Percentiles rank a stretch among this genome's conserved stretches.
phyloP scores from a whole-genome alignment of 2,888 invertebrate genomes.

The Andrena fulva region DNA sequence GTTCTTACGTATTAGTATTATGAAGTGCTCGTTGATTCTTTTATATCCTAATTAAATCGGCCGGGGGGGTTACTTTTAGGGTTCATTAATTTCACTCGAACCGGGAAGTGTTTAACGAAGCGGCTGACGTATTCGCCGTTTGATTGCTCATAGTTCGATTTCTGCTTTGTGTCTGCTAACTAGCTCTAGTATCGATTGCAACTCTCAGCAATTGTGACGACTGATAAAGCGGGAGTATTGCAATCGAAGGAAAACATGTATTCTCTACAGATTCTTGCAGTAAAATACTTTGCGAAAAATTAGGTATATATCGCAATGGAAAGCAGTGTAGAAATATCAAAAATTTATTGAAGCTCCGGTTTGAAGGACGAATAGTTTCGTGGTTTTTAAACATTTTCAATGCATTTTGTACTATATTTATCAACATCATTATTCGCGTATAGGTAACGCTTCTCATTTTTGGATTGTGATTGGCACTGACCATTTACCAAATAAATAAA shows the following conservation, averaged over 20 bases:
- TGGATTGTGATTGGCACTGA: neutral
- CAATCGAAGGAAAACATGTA: neutral
- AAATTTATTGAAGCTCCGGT: no score
- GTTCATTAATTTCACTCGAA: conserved; percentile 68
- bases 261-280: neutral
- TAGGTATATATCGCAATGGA: no score
- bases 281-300: no score
- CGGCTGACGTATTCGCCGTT: conserved; percentile 50
- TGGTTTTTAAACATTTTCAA: no score
- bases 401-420: no score
- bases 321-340: no score
- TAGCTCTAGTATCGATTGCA: conserved; percentile 45
- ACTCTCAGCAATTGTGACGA: conserved; percentile 15
- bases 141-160: conserved; percentile 63
- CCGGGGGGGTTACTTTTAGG: conserved; percentile 60
- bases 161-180: conserved; percentile 65
- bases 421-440: no score
- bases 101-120: conserved; percentile 71
- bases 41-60: conserved; percentile 54
- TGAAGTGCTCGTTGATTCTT: conserved; percentile 52
- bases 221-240: neutral
- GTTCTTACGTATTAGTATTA: conserved; percentile 2
- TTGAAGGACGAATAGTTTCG: no score
- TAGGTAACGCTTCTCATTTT: neutral
- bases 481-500: neutral